Conservation (phyloP, 2,113 vertebrate species). For the human (Homo sapiens) region DNA sequence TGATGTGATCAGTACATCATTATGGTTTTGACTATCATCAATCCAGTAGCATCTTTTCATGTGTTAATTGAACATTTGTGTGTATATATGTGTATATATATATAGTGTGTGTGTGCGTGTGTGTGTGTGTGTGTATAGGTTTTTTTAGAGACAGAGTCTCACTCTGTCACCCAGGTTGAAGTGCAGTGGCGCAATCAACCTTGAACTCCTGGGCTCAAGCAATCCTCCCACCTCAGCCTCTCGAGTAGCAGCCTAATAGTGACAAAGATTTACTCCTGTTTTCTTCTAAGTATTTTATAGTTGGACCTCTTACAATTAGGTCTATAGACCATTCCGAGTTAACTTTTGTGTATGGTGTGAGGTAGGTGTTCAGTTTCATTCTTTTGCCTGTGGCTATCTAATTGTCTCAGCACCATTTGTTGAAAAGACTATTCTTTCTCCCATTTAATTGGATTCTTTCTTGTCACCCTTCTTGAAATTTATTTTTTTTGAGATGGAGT, state of each 20-base stretch:
- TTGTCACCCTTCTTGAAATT: conserved; percentile 23
- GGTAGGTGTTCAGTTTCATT: not conserved
- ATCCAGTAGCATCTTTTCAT: not conserved
- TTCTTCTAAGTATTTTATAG: not conserved
- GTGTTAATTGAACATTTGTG: not conserved
- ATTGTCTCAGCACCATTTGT: not conserved
- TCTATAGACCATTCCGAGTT: not conserved
- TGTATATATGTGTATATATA: not conserved
- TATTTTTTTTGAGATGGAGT: no score
- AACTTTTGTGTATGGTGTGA: not conserved
- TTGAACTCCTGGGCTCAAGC: no score
- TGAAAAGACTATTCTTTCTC: not conserved
- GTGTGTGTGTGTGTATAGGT: no score
- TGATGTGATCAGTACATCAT: not conserved
- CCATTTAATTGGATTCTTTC: not conserved
- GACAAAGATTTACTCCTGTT: not conserved
- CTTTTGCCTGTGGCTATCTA: not conserved
- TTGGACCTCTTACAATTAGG: not conserved
- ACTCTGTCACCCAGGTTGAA: no score
- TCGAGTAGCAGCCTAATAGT: no score
- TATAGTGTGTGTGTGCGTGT: no score
- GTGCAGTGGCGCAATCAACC: no score
- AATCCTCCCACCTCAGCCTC: no score
- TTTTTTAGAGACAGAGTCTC: no score
- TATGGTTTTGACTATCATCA: not conserved